phyloP scores from a whole-genome alignment of 1,140 invertebrate species.

The Ceratoteleas bidentatus region DNA sequence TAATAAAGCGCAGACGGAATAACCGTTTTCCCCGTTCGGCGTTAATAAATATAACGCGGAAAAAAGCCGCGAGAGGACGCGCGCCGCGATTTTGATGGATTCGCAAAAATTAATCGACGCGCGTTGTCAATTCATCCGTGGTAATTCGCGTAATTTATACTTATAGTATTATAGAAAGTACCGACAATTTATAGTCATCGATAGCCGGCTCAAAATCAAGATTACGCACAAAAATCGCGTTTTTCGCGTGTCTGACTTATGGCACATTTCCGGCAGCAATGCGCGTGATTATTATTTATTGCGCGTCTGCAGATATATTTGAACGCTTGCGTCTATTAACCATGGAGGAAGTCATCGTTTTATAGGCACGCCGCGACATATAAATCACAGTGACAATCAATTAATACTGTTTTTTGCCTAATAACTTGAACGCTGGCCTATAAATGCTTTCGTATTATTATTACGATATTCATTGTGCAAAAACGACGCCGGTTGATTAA shows the following conservation, averaged over 20 bases:
- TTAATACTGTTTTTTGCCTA: conserved; percentile 43
- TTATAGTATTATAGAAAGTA: conserved; percentile 46
- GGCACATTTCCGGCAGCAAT: conserved; percentile 44
- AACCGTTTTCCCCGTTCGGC: background rate
- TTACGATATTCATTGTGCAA: conserved; percentile 6
- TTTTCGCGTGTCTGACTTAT: conserved; percentile 46
- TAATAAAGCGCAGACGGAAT: conserved; percentile 6
- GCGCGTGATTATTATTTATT: conserved; percentile 60
- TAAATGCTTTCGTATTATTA: conserved; percentile 24
- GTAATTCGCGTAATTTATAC: conserved; percentile 40
- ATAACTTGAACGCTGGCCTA: conserved; percentile 30
- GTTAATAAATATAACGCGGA: conserved; percentile 10
- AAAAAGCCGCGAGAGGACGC: conserved; percentile 3
- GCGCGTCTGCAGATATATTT: conserved; percentile 38
- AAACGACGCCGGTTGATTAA: conserved; percentile 14
- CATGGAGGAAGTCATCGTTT: conserved; percentile 39
- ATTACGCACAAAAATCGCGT: conserved; percentile 35
- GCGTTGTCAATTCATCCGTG: conserved; percentile 32
- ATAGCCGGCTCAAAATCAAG: conserved; percentile 27
- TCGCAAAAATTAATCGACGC: conserved; percentile 38
- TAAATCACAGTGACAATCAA: conserved; percentile 57
- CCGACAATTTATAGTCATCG: conserved; percentile 55
- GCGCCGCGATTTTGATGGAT: conserved; percentile 32
- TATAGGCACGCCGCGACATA: conserved; percentile 33
- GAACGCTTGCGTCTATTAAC: conserved; percentile 34